Evolutionary conservation across 2,888 invertebrate genomes (phyloP), one percentile per base, ranked within the genome.

Genomic region (Leucophenga maculata): DNA sequence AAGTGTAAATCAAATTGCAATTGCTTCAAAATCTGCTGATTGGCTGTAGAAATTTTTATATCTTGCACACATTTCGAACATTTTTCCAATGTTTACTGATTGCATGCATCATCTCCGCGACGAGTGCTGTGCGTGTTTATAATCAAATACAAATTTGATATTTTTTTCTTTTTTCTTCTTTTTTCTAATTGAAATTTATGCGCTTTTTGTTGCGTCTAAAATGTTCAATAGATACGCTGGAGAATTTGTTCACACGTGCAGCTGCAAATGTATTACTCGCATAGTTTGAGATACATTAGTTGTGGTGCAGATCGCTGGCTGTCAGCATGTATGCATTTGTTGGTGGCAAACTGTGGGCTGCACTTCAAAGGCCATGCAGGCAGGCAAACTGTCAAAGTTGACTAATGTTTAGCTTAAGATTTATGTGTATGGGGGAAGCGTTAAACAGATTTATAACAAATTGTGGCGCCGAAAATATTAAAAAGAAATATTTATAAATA

Each of bases 401-500:
- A 68, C 75, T 68, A 74, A 60, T 71, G 82, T 75, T 74, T 71
- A 64, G 74, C 83, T 81, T 83, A 79, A 83, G 78, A 80, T 65
- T 72, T 74, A 74, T 75, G 71, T 16, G 31, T 65, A 18, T 18
- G 55, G 14, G 4, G 62, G 20, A 52, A 55, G 68, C 52, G 65
- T 66, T 65, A 60, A 59, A 20, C 18, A 83, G 82, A 80, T 82
- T 72, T 76, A 77, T 82, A 80, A 82, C 84, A 80, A 80, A 80
- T 83, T 82, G 79, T 76, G 72, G 82, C 75, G 80, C 74, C 80
- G 79, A 83, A 80, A 80, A 70, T 75, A 68, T 77, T 74, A 67
- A 72, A 70, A 75, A 76, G 75, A 69, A 60, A 67, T 44, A 20
- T 62, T 60, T 60, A 60, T 60, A 60, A 60, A 60, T 39, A 60